phyloP scores from a whole-genome alignment of 2,888 invertebrate species.

The Ennomos quercinarius region DNA sequence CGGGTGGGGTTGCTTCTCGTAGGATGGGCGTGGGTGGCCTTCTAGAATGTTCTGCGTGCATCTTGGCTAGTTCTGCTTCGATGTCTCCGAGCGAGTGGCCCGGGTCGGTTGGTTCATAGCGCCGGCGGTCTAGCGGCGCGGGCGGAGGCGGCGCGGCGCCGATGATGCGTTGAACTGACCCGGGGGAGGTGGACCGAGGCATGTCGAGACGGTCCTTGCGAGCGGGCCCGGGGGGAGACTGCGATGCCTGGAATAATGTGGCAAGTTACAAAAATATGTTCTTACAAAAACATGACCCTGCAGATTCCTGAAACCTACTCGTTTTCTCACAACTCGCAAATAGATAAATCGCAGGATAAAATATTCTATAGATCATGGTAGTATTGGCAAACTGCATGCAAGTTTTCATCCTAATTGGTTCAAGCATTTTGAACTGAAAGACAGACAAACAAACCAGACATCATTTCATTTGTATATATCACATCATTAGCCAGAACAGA shows the following conservation, averaged over 20 bases:
- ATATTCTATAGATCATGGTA: too few species aligned
- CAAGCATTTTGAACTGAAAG: too few species aligned
- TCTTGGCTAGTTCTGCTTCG: slow-evolving; percentile 89
- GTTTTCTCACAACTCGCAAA: too few species aligned
- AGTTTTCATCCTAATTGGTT: too few species aligned
- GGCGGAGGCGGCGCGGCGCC: slow-evolving; percentile 67
- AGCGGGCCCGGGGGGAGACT: slow-evolving; percentile 86
- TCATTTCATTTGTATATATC: too few species aligned
- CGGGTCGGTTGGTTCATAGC: slow-evolving; percentile 61
- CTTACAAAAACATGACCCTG: too few species aligned
- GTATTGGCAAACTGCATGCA: too few species aligned
- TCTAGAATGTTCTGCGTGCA: slow-evolving; percentile 78
- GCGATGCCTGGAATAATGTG: slow-evolving; percentile 85
- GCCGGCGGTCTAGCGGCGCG: slow-evolving; percentile 53
- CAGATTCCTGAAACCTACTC: too few species aligned
- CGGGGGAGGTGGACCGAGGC: slow-evolving; percentile 74
- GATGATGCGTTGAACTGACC: slow-evolving; percentile 79
- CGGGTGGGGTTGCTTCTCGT: slow-evolving; percentile 52
- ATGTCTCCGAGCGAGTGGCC: slow-evolving; percentile 86
- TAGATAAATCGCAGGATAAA: too few species aligned
- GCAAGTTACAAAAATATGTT: background rate
- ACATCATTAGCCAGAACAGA: too few species aligned
- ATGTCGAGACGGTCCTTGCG: slow-evolving; percentile 75
- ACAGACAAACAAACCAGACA: too few species aligned
- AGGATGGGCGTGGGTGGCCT: slow-evolving; percentile 45